Conservation (phyloP, 2,888 invertebrate species). For the Pristionchus exspectatus region DNA sequence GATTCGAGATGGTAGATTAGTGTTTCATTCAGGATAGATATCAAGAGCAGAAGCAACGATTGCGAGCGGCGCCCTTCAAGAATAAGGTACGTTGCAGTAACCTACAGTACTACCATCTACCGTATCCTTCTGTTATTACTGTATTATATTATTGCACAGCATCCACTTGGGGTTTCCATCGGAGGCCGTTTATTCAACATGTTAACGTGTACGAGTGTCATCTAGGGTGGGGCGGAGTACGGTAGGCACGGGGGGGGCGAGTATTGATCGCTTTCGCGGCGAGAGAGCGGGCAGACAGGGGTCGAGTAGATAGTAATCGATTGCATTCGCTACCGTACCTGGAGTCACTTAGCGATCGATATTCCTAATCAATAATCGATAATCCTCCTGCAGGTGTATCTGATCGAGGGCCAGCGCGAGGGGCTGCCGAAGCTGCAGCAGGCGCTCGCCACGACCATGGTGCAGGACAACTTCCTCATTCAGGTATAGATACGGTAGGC, state of each 20-base stretch:
- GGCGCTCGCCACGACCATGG: constrained; percentile 72
- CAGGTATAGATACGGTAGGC: constrained; percentile 62
- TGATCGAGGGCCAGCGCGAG: constrained; percentile 46
- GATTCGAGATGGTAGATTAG: too few relatives aligned
- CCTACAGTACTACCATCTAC: constrained; percentile 44
- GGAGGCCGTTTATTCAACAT: constrained; percentile 42
- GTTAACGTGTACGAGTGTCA: constrained; percentile 46
- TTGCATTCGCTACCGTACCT: too few relatives aligned
- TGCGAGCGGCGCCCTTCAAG: constrained; percentile 65
- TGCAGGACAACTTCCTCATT: constrained; percentile 73
- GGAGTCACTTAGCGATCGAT: too few relatives aligned
- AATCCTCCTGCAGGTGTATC: constrained; percentile 46
- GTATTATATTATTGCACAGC: neutral
- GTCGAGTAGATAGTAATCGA: neutral
- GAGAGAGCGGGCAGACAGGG: neutral
- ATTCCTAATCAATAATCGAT: neutral
- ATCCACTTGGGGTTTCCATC: neutral
- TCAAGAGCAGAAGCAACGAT: constrained; percentile 75
- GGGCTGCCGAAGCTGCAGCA: constrained; percentile 57
- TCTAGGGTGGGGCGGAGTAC: constrained; percentile 2
- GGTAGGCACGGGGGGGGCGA: constrained; percentile 35
- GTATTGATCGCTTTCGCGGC: constrained; percentile 27
- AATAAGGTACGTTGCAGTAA: constrained; percentile 64
- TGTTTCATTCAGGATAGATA: constrained; percentile 66
- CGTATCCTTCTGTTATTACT: neutral